Percentiles rank a stretch among this genome's conserved stretches.
phyloP scores from a whole-genome alignment of 2,888 invertebrate genomes.

The Tholera decimalis region DNA sequence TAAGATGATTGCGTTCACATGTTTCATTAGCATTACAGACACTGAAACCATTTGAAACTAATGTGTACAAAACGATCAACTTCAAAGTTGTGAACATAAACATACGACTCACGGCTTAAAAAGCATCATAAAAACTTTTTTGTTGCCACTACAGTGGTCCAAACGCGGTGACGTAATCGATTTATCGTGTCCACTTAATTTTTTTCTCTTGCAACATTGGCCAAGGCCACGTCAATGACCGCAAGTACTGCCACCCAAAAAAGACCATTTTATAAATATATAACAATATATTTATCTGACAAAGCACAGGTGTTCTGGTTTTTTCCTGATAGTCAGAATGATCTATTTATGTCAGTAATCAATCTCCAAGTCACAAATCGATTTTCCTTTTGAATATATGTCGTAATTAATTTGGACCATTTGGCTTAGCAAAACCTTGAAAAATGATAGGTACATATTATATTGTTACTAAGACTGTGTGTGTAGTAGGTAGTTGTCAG shows the following conservation, averaged over 20 bases:
- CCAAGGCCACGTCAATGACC: constrained; percentile 83
- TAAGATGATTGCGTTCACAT: constrained; percentile 5
- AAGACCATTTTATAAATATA: constrained; percentile 75
- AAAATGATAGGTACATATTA: constrained; percentile 27
- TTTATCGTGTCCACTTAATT: constrained; percentile 76
- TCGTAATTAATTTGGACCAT: constrained; percentile 56
- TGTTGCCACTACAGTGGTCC: constrained; percentile 42
- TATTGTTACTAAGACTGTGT: constrained; percentile 10
- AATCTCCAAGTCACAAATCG: constrained; percentile 63
- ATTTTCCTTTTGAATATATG: constrained; percentile 46
- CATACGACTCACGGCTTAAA: constrained; percentile 19
- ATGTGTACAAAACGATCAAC: constrained; percentile 21
- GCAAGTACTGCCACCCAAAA: constrained; percentile 71
- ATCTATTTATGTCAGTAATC: constrained; percentile 66
- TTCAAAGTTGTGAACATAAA: constrained; percentile 29
- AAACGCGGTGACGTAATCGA: constrained; percentile 75
- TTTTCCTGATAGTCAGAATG: constrained; percentile 59
- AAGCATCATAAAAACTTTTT: constrained; percentile 49
- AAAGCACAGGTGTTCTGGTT: constrained; percentile 70
- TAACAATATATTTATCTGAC: constrained; percentile 63
- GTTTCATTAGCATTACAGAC: not conserved
- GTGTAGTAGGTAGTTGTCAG: constrained; percentile 20
- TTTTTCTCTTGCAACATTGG: constrained; percentile 77
- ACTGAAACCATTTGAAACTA: constrained; percentile 1
- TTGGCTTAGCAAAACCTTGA: constrained; percentile 35